A percentile compares a stretch with the other conserved stretches of the same genome.
These are phyloP conservation scores for Tachina grossa DNA, from an alignment of 2,888 invertebrate genomes.

Conservation along the genomic window DNA sequence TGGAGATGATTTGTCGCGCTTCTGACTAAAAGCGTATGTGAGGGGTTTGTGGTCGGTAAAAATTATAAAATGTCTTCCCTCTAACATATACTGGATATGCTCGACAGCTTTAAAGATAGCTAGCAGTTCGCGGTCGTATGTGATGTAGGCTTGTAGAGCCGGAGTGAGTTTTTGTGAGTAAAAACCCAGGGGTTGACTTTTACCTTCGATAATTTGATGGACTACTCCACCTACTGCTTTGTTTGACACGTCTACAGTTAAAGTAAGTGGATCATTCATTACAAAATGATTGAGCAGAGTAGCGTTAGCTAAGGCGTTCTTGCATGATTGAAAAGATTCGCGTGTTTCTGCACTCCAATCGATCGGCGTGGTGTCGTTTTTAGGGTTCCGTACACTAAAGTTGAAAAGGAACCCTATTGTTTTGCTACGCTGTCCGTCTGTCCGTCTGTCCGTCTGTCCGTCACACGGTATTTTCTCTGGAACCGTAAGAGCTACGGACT, in stretches of 20 bases:
- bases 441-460: too few relatives aligned
- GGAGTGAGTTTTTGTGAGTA: constrained; percentile 77
- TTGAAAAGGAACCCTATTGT: too few relatives aligned
- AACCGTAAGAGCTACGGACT: too few relatives aligned
- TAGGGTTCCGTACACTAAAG: too few relatives aligned
- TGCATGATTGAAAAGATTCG: constrained; percentile 62
- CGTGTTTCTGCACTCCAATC: constrained; percentile 51
- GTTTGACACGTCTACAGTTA: constrained; percentile 54
- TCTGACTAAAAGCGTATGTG: too few relatives aligned
- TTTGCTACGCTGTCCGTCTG: too few relatives aligned
- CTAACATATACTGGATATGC: constrained; percentile 48
- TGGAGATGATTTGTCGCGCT: too few relatives aligned
- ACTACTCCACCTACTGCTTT: background rate
- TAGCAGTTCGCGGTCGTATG: constrained; percentile 61
- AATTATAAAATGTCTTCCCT: constrained; percentile 74
- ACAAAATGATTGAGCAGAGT: constrained; percentile 51
- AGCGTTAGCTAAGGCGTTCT: constrained; percentile 53
- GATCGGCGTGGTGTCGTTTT: constrained; percentile 63
- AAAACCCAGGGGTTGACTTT: constrained; percentile 75
- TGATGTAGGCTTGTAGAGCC: constrained; percentile 57
- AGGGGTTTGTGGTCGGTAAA: background rate
- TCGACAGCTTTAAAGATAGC: constrained; percentile 53
- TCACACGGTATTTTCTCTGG: too few relatives aligned
- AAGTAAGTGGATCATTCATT: constrained; percentile 36
- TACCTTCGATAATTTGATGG: background rate